Evolutionary conservation across 2,113 vertebrate species (phyloP), one percentile per base, ranked within the genome.

Genomic region (Hypocryptadius cinnamomeus): DNA sequence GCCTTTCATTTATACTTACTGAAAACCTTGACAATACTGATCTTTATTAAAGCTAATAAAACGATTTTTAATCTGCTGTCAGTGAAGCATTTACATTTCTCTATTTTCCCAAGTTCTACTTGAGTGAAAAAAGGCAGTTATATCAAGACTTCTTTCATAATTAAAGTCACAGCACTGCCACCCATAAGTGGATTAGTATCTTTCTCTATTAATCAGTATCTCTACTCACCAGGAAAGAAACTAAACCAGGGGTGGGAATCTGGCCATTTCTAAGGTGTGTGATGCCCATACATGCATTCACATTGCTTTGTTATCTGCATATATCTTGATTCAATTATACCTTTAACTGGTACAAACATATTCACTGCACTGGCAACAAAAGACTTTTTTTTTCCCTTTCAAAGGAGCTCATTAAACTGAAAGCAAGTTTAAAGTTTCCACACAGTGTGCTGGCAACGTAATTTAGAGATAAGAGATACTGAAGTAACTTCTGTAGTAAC

Each of bases 271-370:
- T 68, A 94, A 92, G 90, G 87, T 88, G 91, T 94, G 87, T 39
- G 79, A 90, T 95, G 93, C 76, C 90, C 3, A 8, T 39, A 93
- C 93, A 94, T 60, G 91, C 80, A 95, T 60, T 94, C 45, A 33
- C 71, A 40, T 71, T 86, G 72, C 91, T 71, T 90, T 85, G 83
- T 96, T 89, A 95, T 93, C 95, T 92, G 30, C 37, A 56, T 70
- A 37, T 79, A 96, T 96, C 94, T 96, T 83, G 87, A 96, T 74
- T 94, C 87, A 94, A 68, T 95, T 96, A 95, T 92, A 91, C 77
- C 85, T 89, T 69, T 96, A 96, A 94, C 93, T 80, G 87, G 96
- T 92, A 93, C 83, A 94, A 96, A 96, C 96, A 93, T 51, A 96
- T 90, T 95, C 77, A 72, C 77, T 39, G 66, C 83, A 78, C 15